phyloP scores from a whole-genome alignment of 2,888 invertebrate genomes.

The Xestia sexstrigata region DNA sequence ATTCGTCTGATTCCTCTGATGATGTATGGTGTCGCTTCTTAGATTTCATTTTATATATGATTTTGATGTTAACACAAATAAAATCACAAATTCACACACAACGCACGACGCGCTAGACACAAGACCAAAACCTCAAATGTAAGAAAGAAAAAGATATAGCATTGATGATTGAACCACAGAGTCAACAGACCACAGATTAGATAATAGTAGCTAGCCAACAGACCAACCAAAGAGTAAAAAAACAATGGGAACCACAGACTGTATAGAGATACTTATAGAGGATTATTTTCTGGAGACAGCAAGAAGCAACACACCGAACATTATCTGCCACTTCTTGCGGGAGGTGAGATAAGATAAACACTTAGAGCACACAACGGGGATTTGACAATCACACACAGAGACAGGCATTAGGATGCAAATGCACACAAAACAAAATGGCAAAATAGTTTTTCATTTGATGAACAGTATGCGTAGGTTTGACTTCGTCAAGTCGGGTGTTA shows the following conservation, averaged over 20 bases:
- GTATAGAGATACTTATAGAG: neutral
- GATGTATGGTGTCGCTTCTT: slow-evolving; percentile 86
- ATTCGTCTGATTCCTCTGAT: slow-evolving; percentile 85
- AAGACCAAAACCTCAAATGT: neutral
- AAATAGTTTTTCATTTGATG: too few relatives aligned
- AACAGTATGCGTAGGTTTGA: too few relatives aligned
- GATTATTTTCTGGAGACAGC: neutral
- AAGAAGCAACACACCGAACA: neutral
- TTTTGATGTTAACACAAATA: neutral
- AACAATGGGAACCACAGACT: neutral
- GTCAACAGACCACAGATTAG: too few relatives aligned
- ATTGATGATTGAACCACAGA: neutral
- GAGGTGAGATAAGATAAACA: neutral
- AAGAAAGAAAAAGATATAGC: too few relatives aligned
- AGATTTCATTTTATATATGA: slow-evolving; percentile 78
- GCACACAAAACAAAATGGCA: too few relatives aligned
- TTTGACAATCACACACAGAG: too few relatives aligned
- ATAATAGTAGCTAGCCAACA: too few relatives aligned
- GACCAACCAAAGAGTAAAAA: neutral
- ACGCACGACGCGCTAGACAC: neutral
- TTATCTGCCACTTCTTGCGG: too few relatives aligned
- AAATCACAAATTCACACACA: slow-evolving; percentile 4
- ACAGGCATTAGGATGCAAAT: neutral
- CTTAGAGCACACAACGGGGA: neutral
- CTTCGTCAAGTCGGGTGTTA: too few relatives aligned